phyloP scores from a whole-genome alignment of 2,888 invertebrate genomes.

The Andrena bucephala region DNA sequence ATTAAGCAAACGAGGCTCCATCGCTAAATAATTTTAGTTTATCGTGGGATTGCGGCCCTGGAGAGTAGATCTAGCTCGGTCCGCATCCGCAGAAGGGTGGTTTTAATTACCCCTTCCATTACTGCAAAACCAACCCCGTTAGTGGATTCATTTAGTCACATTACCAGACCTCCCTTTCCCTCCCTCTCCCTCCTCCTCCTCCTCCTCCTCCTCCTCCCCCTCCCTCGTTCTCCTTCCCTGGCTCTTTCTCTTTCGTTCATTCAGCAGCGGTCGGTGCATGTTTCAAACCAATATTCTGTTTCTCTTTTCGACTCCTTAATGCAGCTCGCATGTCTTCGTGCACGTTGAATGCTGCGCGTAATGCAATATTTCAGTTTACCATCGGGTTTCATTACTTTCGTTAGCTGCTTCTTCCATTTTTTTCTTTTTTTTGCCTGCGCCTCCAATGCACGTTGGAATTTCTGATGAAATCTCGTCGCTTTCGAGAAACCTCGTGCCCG shows the following conservation, averaged over 20 bases:
- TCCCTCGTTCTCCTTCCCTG: constrained; percentile 42
- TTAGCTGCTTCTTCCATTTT: neutral
- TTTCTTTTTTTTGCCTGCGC: neutral
- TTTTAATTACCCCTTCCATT: constrained; percentile 84
- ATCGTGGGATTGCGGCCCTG: constrained; percentile 64
- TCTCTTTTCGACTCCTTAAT: constrained; percentile 61
- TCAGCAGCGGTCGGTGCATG: constrained; percentile 52
- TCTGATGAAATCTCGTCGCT: neutral
- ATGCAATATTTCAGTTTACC: neutral
- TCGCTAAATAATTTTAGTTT: constrained; percentile 56
- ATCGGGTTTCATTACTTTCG: neutral
- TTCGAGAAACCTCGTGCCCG: neutral
- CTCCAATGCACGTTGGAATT: neutral
- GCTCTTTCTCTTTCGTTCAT: constrained; percentile 54
- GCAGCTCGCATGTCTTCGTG: constrained; percentile 44
- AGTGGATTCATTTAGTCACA: constrained; percentile 84
- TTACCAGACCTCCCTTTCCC: constrained; percentile 73
- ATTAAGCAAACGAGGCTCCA: constrained; percentile 15
- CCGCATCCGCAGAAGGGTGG: constrained; percentile 75
- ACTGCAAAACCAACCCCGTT: constrained; percentile 82
- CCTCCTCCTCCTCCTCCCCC: constrained; percentile 32
- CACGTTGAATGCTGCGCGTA: constrained; percentile 25
- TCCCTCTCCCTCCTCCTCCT: constrained; percentile 27
- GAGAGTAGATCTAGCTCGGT: constrained; percentile 62
- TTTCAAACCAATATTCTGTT: constrained; percentile 58